Evolutionary conservation across 2,113 vertebrate genomes (phyloP), one percentile per base, ranked within the genome.

Genomic region (Varanus komodoensis): DNA sequence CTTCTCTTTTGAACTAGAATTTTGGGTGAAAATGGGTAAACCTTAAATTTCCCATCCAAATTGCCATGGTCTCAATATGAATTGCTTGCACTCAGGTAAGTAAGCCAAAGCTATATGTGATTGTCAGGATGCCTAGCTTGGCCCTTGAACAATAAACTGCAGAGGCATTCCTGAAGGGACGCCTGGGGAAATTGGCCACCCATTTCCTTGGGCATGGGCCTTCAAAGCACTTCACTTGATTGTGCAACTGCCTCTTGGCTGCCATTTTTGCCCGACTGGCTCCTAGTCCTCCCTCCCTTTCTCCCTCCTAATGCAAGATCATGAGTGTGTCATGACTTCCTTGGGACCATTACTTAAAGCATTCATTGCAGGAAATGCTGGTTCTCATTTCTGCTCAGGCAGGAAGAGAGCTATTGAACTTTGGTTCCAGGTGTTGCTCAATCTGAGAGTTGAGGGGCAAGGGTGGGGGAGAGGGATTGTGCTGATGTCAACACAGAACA

Each of bases 371-470:
- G 23, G 75, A 89, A 89, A 29, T 44, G 67, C 21, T 82, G 34
- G 38, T 57, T 93, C 88, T 67, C 34, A 48, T 73, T 83, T 0
- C 0, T 69, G 75, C 44, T 23, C 68, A 14, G 44, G 32, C 54
- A 82, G 68, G 29, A 87, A 81, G 71, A 74, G 38, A 52, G 69
- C n/a, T 34, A 9, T 9, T 44, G 48, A 87, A 69, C 44, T 32
- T 5, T 0, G 0, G 0, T 29, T 57, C 69, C 82, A 48, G 48
- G 68, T 69, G 68, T 94, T 90, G 82, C 93, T 94, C 92, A 87
- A 1, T 87, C 44, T 92, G 34, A 44, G 38, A 2, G 48, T 73
- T 88, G 52, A 73, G 61, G 67, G 89, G 87, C 91, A 19, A 57
- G 0, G 54, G 4, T 54, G 54, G 54, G 54, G 6, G 54, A 54